These are phyloP conservation scores for Microhierax caerulescens DNA, from an alignment of 2,797 vertebrate species.

Conservation along the genomic window DNA sequence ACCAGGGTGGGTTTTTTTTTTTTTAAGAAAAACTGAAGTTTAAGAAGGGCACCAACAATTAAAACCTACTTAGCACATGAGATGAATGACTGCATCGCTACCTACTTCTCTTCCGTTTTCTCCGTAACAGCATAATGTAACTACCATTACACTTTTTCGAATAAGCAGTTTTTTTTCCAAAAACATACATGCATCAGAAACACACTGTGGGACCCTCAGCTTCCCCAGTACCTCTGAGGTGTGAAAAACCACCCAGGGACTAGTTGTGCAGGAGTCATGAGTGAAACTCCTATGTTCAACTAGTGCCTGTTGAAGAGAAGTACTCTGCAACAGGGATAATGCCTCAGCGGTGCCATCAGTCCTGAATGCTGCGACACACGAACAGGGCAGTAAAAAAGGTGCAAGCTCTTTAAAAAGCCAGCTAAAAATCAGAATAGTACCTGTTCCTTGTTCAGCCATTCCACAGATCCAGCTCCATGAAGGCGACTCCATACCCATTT, in stretches of 20 bases:
- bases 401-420: background rate
- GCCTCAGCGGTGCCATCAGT: background rate
- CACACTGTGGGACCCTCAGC: background rate
- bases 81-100: background rate
- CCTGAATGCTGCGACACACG: background rate
- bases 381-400: background rate
- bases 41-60: background rate
- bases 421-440: background rate
- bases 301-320: background rate
- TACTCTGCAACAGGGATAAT: background rate
- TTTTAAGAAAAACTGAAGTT: background rate
- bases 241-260: background rate
- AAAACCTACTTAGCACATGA: background rate
- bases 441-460: background rate
- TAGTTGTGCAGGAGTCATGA: fast-evolving
- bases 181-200: fast-evolving
- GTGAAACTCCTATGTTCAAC: background rate
- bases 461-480: background rate
- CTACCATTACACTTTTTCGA: background rate
- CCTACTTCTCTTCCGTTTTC: background rate
- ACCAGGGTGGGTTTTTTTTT: background rate
- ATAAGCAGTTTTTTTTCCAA: fast-evolving
- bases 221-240: background rate
- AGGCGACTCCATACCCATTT: background rate
- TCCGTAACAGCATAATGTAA: background rate